Evolutionary conservation across 2,888 invertebrate genomes (phyloP).

Genomic region (Caenorhabditis auriculariae): DNA sequence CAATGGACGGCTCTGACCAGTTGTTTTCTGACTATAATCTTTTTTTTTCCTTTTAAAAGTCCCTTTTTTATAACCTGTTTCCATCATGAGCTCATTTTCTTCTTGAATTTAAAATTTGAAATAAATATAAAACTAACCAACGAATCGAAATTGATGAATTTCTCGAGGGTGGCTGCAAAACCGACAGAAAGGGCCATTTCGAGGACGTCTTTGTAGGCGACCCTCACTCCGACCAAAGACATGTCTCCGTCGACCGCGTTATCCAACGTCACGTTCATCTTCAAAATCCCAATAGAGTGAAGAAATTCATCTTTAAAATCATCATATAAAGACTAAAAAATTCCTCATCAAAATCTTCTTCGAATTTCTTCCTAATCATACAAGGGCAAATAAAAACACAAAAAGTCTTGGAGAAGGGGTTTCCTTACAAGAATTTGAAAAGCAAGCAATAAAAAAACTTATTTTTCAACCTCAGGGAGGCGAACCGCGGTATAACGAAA

Average conservation of each 20-base stretch:
- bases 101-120: not conserved
- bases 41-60: no score
- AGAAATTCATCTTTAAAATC: not conserved
- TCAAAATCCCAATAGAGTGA: not conserved
- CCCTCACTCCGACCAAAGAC: conserved; percentile 13
- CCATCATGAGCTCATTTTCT: not conserved
- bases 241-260: conserved; percentile 36
- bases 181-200: conserved; percentile 3
- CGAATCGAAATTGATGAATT: conserved; percentile 18
- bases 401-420: no score
- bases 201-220: conserved; percentile 21
- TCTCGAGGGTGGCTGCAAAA: conserved; percentile 19
- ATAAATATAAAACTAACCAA: not conserved
- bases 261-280: conserved; percentile 30
- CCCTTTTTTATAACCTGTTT: no score
- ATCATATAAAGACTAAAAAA: conserved; percentile 10
- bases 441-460: no score
- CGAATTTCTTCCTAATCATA: no score
- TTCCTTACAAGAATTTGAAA: no score
- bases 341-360: no score
- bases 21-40: no score
- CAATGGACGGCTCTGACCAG: no score
- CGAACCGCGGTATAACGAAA: no score
- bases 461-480: no score
- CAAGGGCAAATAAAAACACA: no score